Evolutionary conservation across 2,888 invertebrate species (phyloP).

Genomic region (Drosophila neonasuta): DNA sequence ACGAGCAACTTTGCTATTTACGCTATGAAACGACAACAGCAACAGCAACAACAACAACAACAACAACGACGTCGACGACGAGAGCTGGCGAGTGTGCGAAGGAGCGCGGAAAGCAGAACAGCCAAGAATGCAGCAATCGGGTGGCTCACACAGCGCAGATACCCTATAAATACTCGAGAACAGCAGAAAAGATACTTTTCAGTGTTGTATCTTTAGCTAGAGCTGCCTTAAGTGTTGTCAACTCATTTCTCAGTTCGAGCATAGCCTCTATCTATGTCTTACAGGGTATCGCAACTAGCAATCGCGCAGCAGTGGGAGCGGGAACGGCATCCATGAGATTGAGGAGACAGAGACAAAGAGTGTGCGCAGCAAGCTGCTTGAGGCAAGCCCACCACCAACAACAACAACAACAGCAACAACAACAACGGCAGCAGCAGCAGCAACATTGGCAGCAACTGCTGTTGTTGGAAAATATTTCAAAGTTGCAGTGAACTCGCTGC

Average conservation of each 20-base stretch:
- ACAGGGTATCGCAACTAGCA: constrained; percentile 40
- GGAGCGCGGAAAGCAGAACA: constrained; percentile 77
- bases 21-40: constrained; percentile 75
- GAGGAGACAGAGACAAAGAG: constrained; percentile 34
- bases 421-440: constrained; percentile 46
- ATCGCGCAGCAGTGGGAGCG: constrained; percentile 48
- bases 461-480: constrained; percentile 76
- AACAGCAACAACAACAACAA: constrained; percentile 26
- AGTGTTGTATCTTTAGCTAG: neutral
- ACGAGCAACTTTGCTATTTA: constrained; percentile 80
- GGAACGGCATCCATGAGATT: constrained; percentile 52
- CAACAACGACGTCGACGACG: constrained; percentile 38
- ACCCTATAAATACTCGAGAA: constrained; percentile 24
- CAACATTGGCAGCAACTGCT: constrained; percentile 50
- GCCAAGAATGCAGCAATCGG: constrained; percentile 53
- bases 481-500: constrained; percentile 77
- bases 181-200: neutral
- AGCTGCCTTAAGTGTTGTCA: neutral
- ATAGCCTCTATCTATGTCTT: neutral
- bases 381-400: constrained; percentile 64
- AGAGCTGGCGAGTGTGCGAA: constrained; percentile 65
- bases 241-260: neutral
- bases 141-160: constrained; percentile 13
- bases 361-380: constrained; percentile 53
- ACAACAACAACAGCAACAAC: constrained; percentile 30